Percentiles rank a stretch among this genome's conserved stretches.
phyloP scores from a whole-genome alignment of 2,888 invertebrate genomes.

The Limulus polyphemus region DNA sequence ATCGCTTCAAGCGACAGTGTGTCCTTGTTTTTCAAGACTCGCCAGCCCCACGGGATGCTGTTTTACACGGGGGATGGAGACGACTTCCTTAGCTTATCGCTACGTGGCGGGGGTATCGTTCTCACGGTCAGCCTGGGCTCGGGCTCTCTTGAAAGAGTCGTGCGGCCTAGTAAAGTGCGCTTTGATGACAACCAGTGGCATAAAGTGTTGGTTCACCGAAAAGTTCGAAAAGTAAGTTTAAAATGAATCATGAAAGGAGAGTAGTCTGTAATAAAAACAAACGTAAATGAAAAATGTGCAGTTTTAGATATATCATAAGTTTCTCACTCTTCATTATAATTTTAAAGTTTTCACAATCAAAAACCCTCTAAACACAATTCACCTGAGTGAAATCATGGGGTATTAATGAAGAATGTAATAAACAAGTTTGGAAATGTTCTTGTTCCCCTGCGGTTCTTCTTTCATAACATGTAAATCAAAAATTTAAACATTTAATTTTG shows the following conservation, averaged over 20 bases:
- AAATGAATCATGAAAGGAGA: not conserved
- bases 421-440: too few species aligned
- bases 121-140: constrained; percentile 73
- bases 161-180: constrained; percentile 71
- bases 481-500: too few species aligned
- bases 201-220: constrained; percentile 72
- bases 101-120: constrained; percentile 75
- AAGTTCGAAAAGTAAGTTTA: constrained; percentile 69
- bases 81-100: constrained; percentile 70
- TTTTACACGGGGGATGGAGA: constrained; percentile 63
- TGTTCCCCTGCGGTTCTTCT: too few species aligned
- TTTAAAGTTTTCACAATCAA: too few species aligned
- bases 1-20: constrained; percentile 83
- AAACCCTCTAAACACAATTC: too few species aligned
- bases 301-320: too few species aligned
- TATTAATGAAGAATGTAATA: too few species aligned
- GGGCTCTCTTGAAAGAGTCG: constrained; percentile 41
- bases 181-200: constrained; percentile 97
- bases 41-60: constrained; percentile 75
- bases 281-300: too few species aligned
- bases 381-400: too few species aligned
- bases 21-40: constrained; percentile 79
- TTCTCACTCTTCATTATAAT: too few species aligned
- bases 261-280: too few species aligned
- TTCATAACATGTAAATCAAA: too few species aligned